Evolutionary conservation across 1,140 invertebrate species (phyloP), one percentile per base, ranked within the genome.

Genomic region (Eurosta solidaginis): DNA sequence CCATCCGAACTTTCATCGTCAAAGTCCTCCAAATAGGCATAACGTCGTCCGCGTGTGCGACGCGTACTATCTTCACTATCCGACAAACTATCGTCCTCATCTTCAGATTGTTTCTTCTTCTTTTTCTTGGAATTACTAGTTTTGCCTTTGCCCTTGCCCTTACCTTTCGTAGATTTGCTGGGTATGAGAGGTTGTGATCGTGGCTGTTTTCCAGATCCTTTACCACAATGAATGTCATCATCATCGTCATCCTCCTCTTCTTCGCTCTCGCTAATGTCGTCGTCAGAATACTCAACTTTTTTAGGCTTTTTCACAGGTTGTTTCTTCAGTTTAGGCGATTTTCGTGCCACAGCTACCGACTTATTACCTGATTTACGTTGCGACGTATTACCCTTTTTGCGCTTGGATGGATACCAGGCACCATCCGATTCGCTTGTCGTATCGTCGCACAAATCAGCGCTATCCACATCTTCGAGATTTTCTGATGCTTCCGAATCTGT

Each of bases 21-120:
- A 77, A 86, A 87, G 49, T 87, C 82, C 10, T 93, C 92, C 45
- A 93, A 89, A 83, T 93, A 94, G 81, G 92, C 93, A 52, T 93
- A 92, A 82, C 93, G 93, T 36, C 92, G 90, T 1, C 93, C 93
- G 63, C 93, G 89, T 2, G 93, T 93, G 22, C 88, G 89, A 29
- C 89, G 89, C 3, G 91, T 92, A 20, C 93, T 91, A 29, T 86
- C 84, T 68, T 83, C 84, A 27, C 89, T 91, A 5, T 90, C 90
- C 36, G 91, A 91, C 44, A 79, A 74, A 20, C 83, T 74, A 29
- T 79, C 52, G 29, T 86, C 85, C 5, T 88, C 86, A 3, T 80
- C 81, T 3, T 82, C 82, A 4, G 77, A 79, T 0, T 73, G 20
- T 3, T 80, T 78, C 47, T 85, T 84, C 42, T 85, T 86, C 29